These are phyloP conservation scores for Catharus minimus DNA, from an alignment of 2,113 vertebrate genomes.

Conservation along the genomic window DNA sequence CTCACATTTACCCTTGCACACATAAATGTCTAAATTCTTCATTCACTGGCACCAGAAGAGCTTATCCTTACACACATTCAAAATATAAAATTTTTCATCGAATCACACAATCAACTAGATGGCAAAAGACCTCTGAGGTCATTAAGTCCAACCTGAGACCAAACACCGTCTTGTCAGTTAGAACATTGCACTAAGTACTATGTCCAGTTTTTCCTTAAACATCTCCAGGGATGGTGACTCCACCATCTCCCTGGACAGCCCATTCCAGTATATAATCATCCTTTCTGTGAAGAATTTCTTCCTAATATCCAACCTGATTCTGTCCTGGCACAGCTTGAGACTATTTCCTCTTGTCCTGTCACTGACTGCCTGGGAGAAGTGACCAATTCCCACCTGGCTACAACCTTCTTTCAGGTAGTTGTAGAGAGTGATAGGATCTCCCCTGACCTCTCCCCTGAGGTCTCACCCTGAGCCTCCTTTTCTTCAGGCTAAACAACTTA, in stretches of 20 bases:
- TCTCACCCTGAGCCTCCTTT: background rate
- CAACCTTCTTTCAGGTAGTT: background rate
- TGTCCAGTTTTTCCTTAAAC: background rate
- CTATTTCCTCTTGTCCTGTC: background rate
- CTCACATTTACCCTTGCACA: background rate
- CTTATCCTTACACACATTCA: background rate
- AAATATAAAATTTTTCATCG: background rate
- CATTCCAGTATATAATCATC: background rate
- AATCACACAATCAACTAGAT: background rate
- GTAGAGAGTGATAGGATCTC: too few species aligned
- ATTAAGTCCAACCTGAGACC: background rate
- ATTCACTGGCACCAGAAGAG: background rate
- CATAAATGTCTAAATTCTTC: background rate
- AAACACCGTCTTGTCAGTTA: background rate
- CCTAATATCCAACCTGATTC: background rate
- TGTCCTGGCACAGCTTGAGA: background rate
- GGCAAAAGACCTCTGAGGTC: background rate
- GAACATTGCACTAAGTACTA: background rate
- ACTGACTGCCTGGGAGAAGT: background rate
- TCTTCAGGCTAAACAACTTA: background rate
- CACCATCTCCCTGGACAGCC: background rate
- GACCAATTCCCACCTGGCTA: background rate
- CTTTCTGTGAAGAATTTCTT: background rate
- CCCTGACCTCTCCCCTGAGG: background rate
- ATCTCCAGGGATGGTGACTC: background rate